phyloP scores from a whole-genome alignment of 2,888 invertebrate species.

The Caenorhabditis sp. region DNA sequence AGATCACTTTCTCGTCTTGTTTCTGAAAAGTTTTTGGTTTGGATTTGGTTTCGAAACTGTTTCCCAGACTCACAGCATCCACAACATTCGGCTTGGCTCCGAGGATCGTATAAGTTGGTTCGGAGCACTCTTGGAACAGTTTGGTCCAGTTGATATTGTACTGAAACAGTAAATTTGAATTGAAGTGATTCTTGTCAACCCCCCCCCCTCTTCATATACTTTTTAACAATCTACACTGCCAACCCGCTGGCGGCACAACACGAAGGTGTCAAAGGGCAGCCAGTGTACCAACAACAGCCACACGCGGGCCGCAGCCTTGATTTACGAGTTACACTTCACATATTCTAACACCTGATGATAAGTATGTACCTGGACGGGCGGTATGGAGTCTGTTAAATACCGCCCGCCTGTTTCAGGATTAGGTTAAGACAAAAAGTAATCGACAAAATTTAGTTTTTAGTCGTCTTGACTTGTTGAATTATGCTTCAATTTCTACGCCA shows the following conservation, averaged over 20 bases:
- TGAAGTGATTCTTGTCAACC: too few species aligned
- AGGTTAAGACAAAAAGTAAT: too few species aligned
- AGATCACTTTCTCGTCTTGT: conserved; percentile 78
- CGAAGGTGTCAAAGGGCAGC: conserved; percentile 54
- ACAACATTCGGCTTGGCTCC: conserved; percentile 65
- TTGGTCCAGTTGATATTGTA: conserved; percentile 84
- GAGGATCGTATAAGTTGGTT: conserved; percentile 77
- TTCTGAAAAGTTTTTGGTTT: conserved; percentile 47
- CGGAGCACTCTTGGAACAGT: conserved; percentile 83
- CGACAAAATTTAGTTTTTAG: too few species aligned
- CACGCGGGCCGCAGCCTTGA: conserved; percentile 28
- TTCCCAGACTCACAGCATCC: conserved; percentile 47
- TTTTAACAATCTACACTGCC: too few species aligned
- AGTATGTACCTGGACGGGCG: too few species aligned
- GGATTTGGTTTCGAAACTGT: too few species aligned
- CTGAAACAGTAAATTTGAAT: conserved; percentile 74
- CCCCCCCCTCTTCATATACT: neutral
- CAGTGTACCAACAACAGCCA: conserved; percentile 40
- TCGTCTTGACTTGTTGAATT: too few species aligned
- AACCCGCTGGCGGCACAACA: too few species aligned
- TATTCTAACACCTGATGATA: conserved; percentile 7
- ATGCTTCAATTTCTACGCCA: too few species aligned
- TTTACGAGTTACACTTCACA: conserved; percentile 56
- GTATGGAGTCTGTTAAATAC: too few species aligned
- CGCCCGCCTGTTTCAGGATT: neutral